Percentiles rank a stretch among this genome's conserved stretches.
phyloP scores from a whole-genome alignment of 35 echinoderm and acorn worm species.

The Acanthaster planci region DNA sequence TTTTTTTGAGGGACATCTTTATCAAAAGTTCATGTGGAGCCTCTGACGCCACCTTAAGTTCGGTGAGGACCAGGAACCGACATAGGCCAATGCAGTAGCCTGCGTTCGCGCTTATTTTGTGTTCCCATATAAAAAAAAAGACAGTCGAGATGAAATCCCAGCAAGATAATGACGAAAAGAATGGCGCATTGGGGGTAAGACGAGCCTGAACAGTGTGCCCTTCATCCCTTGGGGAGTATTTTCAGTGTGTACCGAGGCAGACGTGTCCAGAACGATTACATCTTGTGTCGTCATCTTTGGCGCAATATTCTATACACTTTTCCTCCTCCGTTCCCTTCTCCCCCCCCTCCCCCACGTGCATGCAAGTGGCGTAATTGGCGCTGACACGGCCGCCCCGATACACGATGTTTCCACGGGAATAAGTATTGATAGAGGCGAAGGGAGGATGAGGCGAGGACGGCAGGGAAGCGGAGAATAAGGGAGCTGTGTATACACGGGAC shows the following conservation, averaged over 20 bases:
- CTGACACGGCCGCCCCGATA: background rate
- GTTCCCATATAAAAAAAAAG: background rate
- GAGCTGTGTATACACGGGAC: constrained; percentile 25
- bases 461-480: background rate
- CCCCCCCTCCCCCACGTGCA: too few species aligned
- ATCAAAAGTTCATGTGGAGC: too few species aligned
- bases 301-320: constrained; percentile 19
- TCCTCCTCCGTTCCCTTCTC: background rate
- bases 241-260: background rate
- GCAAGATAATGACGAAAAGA: background rate
- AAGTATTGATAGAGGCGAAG: background rate
- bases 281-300: constrained; percentile 28
- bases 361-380: constrained; percentile 1
- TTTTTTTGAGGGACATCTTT: too few species aligned
- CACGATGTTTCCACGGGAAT: background rate
- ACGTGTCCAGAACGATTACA: constrained; percentile 28
- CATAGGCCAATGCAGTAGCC: too few species aligned
- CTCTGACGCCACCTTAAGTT: too few species aligned
- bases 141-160: background rate
- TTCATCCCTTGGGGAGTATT: background rate
- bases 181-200: background rate
- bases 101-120: too few species aligned
- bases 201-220: background rate
- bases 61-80: too few species aligned
- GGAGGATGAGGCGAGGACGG: background rate